phyloP scores from a whole-genome alignment of 1,140 invertebrate species.

The Hydropsyche tenuis region DNA sequence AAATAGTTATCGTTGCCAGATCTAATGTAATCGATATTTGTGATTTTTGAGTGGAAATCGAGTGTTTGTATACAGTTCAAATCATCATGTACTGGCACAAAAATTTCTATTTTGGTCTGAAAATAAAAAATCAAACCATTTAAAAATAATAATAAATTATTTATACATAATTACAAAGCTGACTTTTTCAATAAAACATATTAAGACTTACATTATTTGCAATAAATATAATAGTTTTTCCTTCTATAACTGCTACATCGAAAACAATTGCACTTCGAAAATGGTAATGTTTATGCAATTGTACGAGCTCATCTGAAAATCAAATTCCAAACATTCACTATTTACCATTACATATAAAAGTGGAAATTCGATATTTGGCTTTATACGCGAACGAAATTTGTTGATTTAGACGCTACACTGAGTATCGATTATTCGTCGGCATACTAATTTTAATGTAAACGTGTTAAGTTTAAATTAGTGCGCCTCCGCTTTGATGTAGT shows the following conservation, averaged over 20 bases:
- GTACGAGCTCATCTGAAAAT: constrained; percentile 41
- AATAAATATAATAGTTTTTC: constrained; percentile 34
- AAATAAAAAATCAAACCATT: neutral
- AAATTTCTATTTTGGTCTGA: neutral
- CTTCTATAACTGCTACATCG: constrained; percentile 29
- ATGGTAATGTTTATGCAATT: constrained; percentile 23
- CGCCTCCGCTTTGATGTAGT: constrained; percentile 34
- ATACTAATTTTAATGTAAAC: constrained; percentile 28
- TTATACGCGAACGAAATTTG: no score
- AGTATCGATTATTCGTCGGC: neutral
- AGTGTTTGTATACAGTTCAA: constrained; percentile 27
- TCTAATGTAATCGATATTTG: constrained; percentile 37
- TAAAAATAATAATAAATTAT: neutral
- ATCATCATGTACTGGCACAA: constrained; percentile 29
- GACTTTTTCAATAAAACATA: neutral
- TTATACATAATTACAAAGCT: neutral
- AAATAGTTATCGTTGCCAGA: constrained; percentile 26
- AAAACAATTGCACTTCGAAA: constrained; percentile 29
- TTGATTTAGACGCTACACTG: no score
- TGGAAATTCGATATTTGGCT: no score
- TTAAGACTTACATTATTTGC: constrained; percentile 22
- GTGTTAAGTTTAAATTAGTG: constrained; percentile 42
- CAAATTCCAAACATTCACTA: no score
- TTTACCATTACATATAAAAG: no score
- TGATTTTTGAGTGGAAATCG: constrained; percentile 17